phyloP scores from a whole-genome alignment of 2,797 vertebrate species.

The Cetoscarus ocellatus region DNA sequence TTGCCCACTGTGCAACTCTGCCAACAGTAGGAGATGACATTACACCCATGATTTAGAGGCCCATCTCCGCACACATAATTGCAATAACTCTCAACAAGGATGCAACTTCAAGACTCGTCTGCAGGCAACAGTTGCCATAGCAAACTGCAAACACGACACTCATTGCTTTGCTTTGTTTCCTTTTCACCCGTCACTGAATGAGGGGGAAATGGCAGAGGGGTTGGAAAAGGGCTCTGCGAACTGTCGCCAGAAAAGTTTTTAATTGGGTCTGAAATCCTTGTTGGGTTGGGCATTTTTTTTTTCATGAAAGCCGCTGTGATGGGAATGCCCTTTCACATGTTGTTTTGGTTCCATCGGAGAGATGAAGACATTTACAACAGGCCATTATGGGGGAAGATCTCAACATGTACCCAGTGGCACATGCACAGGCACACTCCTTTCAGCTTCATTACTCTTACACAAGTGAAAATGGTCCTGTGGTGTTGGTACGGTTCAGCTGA shows the following conservation, averaged over 20 bases:
- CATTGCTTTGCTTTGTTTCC: conserved; percentile 37
- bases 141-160: conserved; percentile 51
- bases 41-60: conserved; percentile 10
- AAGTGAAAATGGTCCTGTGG: conserved; percentile 68
- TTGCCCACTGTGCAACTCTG: neutral
- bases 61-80: conserved; percentile 56
- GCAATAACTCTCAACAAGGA: conserved; percentile 53
- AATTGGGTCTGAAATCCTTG: conserved; percentile 64
- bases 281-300: conserved; percentile 25
- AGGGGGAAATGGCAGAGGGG: conserved; percentile 37
- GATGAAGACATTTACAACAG: conserved; percentile 62
- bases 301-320: conserved; percentile 32
- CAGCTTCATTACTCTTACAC: conserved; percentile 72
- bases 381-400: conserved; percentile 51
- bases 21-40: conserved; percentile 16
- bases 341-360: conserved; percentile 43
- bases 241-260: conserved; percentile 67
- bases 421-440: conserved; percentile 34
- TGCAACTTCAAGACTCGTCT: conserved; percentile 46
- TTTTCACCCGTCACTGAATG: conserved; percentile 43
- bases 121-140: conserved; percentile 71
- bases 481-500: conserved; percentile 41
- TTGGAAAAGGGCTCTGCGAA: conserved; percentile 42
- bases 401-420: conserved; percentile 25
- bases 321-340: conserved; percentile 47